Evolutionary conservation across 92 coral and sea anemone genomes (phyloP).

Genomic region (Bergia puertoricense): DNA sequence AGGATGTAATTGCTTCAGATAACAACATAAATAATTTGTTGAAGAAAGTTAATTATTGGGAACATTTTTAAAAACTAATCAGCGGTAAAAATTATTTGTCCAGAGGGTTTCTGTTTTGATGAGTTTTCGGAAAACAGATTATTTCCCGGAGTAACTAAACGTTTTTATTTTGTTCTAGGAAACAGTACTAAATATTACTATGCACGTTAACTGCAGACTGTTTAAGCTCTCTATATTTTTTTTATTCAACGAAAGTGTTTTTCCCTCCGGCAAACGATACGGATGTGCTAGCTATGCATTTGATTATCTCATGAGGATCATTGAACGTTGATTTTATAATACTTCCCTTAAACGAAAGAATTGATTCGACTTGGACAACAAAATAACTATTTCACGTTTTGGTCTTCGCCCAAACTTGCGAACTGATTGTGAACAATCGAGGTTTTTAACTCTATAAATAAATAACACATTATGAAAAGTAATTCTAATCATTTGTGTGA

Average conservation of each 20-base stretch:
- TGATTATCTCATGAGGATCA: background rate
- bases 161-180: too few species aligned
- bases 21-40: too few species aligned
- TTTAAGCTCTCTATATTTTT: background rate
- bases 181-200: background rate
- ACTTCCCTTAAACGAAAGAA: background rate
- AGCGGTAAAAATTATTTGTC: background rate
- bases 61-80: too few species aligned
- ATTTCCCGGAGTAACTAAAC: background rate
- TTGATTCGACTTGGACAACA: too few species aligned
- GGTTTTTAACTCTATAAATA: too few species aligned
- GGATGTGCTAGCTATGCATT: background rate
- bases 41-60: background rate
- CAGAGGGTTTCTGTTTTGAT: background rate
- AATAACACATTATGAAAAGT: too few species aligned
- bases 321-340: background rate
- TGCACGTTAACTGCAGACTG: background rate
- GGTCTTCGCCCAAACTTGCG: background rate
- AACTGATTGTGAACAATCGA: background rate
- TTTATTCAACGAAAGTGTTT: background rate
- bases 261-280: background rate
- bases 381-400: too few species aligned
- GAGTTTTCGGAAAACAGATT: background rate
- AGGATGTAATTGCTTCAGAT: background rate
- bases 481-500: background rate